Evolutionary conservation across 2,113 vertebrate species (phyloP), one percentile per base, ranked within the genome.

Genomic region (Varanus komodoensis): DNA sequence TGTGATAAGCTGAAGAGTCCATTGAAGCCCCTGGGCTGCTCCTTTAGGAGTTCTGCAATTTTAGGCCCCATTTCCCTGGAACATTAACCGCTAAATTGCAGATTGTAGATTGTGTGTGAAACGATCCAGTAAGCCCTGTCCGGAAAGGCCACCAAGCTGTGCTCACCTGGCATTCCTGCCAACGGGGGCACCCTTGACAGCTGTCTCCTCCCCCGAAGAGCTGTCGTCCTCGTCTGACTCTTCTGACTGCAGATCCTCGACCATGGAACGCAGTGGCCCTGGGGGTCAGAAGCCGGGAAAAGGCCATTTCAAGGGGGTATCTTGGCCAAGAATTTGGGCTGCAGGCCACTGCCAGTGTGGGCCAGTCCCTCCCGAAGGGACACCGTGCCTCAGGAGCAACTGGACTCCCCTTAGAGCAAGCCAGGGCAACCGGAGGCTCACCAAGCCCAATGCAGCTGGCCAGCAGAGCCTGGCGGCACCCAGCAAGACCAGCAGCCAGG

Each of bases 191-290:
- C 97, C 97, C 96, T 99, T 99, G 79, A 97, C 95, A 0, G 98
- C 96, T 0, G 98, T 97, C 94, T 98, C 99, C 81, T 99, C 99
- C 21, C 98, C 99, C 0, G 99, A 99, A 81, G 98, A 99, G 93
- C 98, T 99, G 96, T 99, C 99, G 0, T 99, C 99, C 11, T 99
- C 99, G 0, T 99, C 99, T 0, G 99, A 99, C 93, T 99, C 99
- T 77, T 99, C 99, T 0, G 99, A 99, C 96, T 99, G 99, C 92
- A 99, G 98, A 92, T 99, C 98, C 91, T 99, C 99, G 94, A 99
- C 99, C 99, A 99, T 99, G 57, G 99, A 99, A 87, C 98, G 98
- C 84, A 99, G 96, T 0, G 99, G 98, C 3, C 99, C 99, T 99
- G 94, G 2, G 8, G 3, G 29, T 14, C 1, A 52, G 34, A 11